phyloP scores from a whole-genome alignment of 2,797 vertebrate genomes.

The Euphonia xanthogaster region DNA sequence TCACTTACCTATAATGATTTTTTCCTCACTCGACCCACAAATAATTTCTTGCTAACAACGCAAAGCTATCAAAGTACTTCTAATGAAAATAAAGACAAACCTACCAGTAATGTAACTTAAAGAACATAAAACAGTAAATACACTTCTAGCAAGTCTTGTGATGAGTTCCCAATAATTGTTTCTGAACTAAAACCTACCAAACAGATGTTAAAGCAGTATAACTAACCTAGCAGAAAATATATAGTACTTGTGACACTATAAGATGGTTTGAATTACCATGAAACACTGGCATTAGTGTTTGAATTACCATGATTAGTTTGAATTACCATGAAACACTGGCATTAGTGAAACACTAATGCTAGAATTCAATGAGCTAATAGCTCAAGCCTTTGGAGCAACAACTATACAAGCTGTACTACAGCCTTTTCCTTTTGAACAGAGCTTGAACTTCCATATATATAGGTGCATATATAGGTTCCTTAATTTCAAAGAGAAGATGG shows the following conservation, averaged over 20 bases:
- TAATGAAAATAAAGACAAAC: background rate
- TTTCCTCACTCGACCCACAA: background rate
- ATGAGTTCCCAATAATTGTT: background rate
- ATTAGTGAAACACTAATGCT: background rate
- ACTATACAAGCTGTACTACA: background rate
- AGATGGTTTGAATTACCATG: background rate
- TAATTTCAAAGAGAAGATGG: background rate
- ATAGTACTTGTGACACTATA: background rate
- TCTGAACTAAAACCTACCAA: background rate
- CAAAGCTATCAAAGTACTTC: background rate
- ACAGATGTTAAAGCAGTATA: background rate
- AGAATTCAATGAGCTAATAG: background rate
- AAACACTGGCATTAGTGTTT: background rate
- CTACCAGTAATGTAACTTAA: background rate
- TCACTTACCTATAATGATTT: slow-evolving; percentile 4
- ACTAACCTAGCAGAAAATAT: background rate
- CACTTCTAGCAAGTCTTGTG: background rate
- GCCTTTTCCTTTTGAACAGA: background rate
- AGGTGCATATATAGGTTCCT: background rate
- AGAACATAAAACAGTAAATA: background rate
- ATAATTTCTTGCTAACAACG: slow-evolving; percentile 2
- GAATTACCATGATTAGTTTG: background rate
- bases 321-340: too few relatives aligned
- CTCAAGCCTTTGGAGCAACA: background rate
- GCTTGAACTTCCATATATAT: background rate